Evolutionary conservation across 2,113 vertebrate genomes (phyloP).

Genomic region (Reinhardtius hippoglossoides): DNA sequence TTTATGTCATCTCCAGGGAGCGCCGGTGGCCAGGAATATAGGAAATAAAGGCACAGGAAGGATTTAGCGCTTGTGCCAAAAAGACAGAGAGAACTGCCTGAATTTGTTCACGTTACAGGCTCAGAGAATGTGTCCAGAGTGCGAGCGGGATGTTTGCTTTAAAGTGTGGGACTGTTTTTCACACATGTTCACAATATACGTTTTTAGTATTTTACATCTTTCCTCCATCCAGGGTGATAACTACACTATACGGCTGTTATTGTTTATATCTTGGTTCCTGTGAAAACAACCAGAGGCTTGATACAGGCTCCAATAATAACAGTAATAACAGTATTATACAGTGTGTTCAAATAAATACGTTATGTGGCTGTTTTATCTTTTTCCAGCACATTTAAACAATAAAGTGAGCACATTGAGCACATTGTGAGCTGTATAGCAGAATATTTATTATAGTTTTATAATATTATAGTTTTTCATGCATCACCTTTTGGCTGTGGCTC

Average conservation of each 20-base stretch:
- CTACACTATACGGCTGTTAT: not conserved
- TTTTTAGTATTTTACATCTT: not conserved
- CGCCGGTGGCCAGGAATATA: conserved; percentile 28
- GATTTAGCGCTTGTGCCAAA: conserved; percentile 35
- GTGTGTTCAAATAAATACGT: not conserved
- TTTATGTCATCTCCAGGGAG: conserved; percentile 62
- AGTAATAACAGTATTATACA: not conserved
- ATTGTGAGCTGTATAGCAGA: not conserved
- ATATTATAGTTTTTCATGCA: not conserved
- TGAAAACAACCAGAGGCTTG: not conserved
- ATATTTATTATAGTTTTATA: not conserved
- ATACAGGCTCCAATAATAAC: not conserved
- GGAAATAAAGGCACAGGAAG: conserved; percentile 48
- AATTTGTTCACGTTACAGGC: conserved; percentile 15
- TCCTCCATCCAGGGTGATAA: not conserved
- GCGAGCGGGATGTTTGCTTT: not conserved
- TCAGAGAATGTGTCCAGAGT: not conserved
- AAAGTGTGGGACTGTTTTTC: not conserved
- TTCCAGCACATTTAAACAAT: not conserved
- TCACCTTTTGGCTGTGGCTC: not conserved
- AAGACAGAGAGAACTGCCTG: conserved; percentile 10
- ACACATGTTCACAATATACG: not conserved
- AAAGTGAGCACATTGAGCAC: not conserved
- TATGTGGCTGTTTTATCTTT: not conserved
- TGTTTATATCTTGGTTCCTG: not conserved